Evolutionary conservation across 2,888 invertebrate genomes (phyloP).

Genomic region (Eudasyphora cyanicolor): DNA sequence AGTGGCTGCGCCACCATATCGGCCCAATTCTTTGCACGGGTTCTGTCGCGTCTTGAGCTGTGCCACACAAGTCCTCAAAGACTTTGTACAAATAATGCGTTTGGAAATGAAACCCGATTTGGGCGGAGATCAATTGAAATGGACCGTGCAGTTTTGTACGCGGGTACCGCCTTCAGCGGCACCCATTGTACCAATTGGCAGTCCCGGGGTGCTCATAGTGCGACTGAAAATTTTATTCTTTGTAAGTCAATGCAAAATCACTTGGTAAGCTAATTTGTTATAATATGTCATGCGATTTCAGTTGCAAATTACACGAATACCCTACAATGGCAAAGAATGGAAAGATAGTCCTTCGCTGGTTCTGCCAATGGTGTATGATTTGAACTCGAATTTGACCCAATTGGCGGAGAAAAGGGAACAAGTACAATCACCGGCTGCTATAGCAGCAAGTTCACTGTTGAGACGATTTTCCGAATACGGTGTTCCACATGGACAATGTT

Average conservation of each 20-base stretch:
- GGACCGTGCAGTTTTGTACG: conserved; percentile 95
- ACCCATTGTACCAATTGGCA: conserved; percentile 94
- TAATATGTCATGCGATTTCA: conserved; percentile 71
- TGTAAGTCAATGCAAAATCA: conserved; percentile 82
- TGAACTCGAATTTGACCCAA: conserved; percentile 91
- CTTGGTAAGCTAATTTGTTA: not conserved
- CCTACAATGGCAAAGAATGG: conserved; percentile 84
- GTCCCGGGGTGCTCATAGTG: conserved; percentile 91
- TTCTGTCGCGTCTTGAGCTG: conserved; percentile 92
- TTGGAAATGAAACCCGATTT: conserved; percentile 83
- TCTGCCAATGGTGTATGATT: conserved; percentile 94
- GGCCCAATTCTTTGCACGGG: conserved; percentile 92
- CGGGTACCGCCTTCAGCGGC: conserved; percentile 93
- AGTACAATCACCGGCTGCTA: conserved; percentile 82
- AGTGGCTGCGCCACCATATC: conserved; percentile 94
- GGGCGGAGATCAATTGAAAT: conserved; percentile 85
- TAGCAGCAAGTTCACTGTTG: conserved; percentile 84
- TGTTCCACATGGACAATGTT: conserved; percentile 90
- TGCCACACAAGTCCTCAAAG: conserved; percentile 92
- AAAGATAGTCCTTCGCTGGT: conserved; percentile 88
- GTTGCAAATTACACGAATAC: conserved; percentile 88
- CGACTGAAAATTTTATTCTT: conserved; percentile 95
- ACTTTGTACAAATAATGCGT: conserved; percentile 89
- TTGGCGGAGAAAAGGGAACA: conserved; percentile 91
- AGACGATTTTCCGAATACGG: conserved; percentile 89